Evolutionary conservation across 2,113 vertebrate genomes (phyloP).

Genomic region (Baryphthengus martii): DNA sequence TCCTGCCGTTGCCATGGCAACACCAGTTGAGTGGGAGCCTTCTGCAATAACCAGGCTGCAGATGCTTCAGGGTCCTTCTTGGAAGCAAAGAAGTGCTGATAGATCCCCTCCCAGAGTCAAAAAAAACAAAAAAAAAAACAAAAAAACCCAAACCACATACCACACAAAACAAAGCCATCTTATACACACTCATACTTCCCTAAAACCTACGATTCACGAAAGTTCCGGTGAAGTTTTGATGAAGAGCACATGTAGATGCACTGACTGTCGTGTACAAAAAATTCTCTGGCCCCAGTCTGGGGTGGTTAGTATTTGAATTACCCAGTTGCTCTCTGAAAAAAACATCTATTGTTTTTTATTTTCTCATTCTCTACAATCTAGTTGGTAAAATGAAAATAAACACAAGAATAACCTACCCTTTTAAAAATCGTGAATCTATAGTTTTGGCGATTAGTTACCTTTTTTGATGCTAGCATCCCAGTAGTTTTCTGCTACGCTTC

Average conservation of each 20-base stretch:
- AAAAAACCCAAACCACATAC: too few species aligned
- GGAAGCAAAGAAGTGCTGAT: background rate
- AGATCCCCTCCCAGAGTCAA: background rate
- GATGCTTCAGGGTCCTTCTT: background rate
- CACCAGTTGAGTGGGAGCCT: background rate
- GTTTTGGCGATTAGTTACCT: background rate
- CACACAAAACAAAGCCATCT: too few species aligned
- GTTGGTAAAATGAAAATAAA: background rate
- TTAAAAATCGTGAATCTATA: background rate
- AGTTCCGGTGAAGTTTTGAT: background rate
- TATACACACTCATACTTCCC: rapidly evolving
- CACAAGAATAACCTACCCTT: background rate
- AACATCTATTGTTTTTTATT: background rate
- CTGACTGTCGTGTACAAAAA: rapidly evolving
- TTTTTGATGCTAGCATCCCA: background rate
- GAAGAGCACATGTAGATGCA: background rate
- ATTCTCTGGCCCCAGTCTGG: background rate
- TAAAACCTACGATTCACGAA: background rate
- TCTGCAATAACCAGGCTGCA: background rate
- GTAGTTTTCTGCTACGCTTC: background rate
- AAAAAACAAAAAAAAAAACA: too few species aligned
- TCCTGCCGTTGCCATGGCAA: background rate
- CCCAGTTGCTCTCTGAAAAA: rapidly evolving
- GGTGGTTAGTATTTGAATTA: background rate
- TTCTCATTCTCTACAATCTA: background rate